Percentiles rank a stretch among this genome's conserved stretches.
Conservation (phyloP, 2,113 vertebrate species). For the Tauraco erythrolophus region DNA sequence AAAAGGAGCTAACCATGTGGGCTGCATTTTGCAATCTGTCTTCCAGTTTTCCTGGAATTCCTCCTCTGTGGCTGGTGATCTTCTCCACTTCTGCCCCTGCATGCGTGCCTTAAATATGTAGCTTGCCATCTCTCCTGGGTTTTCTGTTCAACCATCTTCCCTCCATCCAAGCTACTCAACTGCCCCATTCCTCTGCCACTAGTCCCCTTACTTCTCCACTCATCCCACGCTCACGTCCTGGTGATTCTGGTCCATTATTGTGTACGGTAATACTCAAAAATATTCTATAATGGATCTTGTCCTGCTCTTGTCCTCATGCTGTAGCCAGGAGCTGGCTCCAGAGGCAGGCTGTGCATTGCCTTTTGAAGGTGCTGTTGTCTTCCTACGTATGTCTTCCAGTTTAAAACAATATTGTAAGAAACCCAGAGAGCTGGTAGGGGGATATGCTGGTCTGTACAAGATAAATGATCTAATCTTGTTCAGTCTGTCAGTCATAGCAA, state of each 20-base stretch:
- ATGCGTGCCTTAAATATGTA: neutral
- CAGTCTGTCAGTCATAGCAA: neutral
- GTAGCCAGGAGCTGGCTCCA: neutral
- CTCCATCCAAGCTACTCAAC: neutral
- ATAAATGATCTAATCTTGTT: neutral
- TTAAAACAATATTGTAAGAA: neutral
- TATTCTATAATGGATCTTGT: neutral
- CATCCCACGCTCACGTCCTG: neutral
- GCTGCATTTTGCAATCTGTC: neutral
- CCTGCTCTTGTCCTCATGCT: neutral
- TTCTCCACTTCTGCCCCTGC: neutral
- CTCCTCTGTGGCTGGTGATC: neutral
- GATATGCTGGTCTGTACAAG: neutral
- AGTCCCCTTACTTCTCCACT: neutral
- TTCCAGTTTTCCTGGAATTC: neutral
- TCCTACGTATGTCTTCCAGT: neutral
- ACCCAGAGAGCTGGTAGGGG: neutral
- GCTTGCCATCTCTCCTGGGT: neutral
- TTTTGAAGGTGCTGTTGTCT: neutral
- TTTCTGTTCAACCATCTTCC: neutral
- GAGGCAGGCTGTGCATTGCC: neutral
- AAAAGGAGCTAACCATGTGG: neutral
- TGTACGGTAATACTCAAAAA: neutral
- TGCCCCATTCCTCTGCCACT: neutral
- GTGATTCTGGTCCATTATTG: neutral